Conservation (phyloP, 2,113 vertebrate species). For the Lethenteron reissneri region DNA sequence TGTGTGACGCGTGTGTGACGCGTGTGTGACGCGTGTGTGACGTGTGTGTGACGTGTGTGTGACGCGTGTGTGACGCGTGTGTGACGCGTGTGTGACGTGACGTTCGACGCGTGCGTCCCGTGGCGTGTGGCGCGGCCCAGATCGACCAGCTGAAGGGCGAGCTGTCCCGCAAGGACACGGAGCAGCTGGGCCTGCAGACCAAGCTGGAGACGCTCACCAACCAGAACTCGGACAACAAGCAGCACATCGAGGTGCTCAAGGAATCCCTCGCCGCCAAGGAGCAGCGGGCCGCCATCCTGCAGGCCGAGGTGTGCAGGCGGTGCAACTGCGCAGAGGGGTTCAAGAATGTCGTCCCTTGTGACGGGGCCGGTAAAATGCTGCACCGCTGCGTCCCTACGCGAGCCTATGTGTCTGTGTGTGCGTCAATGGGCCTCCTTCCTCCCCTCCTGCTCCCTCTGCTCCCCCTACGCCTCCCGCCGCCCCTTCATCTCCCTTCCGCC, state of each 20-base stretch:
- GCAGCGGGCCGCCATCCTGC: constrained; percentile 96
- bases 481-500: not conserved
- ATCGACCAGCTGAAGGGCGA: constrained; percentile 96
- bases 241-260: constrained; percentile 99
- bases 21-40: no score
- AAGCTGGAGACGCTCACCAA: constrained; percentile 98
- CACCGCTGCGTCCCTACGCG: not conserved
- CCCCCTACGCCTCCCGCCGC: not conserved
- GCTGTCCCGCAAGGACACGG: constrained; percentile 92
- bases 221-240: constrained; percentile 99
- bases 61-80: no score
- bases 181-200: constrained; percentile 96
- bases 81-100: no score
- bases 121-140: constrained; percentile 19
- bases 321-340: constrained; percentile 7
- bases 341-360: not conserved
- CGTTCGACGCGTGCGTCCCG: no score
- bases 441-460: not conserved
- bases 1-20: no score
- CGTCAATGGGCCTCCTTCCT: not conserved
- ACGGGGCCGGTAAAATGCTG: no score
- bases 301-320: constrained; percentile 59
- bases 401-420: not conserved
- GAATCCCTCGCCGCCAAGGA: constrained; percentile 99
- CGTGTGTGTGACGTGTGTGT: no score